Evolutionary conservation across 2,888 invertebrate species (phyloP).

Genomic region (Callyntrura sp.): DNA sequence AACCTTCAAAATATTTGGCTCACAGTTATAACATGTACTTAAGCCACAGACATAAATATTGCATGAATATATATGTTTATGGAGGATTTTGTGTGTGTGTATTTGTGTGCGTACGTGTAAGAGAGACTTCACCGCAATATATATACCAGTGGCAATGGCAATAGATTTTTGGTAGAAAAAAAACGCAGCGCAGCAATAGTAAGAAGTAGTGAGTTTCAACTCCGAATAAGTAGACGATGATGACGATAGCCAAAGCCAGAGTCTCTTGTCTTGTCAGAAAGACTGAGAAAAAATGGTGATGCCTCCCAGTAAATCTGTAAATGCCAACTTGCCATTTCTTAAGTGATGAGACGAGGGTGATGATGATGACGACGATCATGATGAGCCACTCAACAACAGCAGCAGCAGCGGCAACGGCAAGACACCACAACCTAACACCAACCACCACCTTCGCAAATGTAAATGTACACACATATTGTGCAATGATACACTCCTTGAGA

Average conservation of each 20-base stretch:
- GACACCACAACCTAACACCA: conserved; percentile 47
- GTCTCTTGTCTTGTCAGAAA: conserved; percentile 47
- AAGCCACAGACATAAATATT: conserved; percentile 52
- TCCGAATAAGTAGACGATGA: conserved; percentile 32
- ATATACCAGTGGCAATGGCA: conserved; percentile 8
- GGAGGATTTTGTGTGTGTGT: background rate
- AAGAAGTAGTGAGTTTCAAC: background rate
- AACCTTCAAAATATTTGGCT: conserved; percentile 80
- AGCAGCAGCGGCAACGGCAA: background rate
- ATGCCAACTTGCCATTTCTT: conserved; percentile 72
- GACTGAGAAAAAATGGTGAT: conserved; percentile 26
- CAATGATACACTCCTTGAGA: conserved; percentile 56
- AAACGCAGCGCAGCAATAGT: conserved; percentile 3
- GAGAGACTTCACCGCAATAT: background rate
- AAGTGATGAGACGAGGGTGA: conserved; percentile 51
- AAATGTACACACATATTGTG: conserved; percentile 40
- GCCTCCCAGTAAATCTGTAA: conserved; percentile 67
- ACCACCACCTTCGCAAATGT: conserved; percentile 69
- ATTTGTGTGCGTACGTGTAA: background rate
- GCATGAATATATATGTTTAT: conserved; percentile 4
- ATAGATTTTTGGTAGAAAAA: conserved; percentile 2
- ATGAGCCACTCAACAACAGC: conserved; percentile 69
- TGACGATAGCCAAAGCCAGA: conserved; percentile 35
- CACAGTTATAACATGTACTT: conserved; percentile 59
- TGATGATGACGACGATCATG: conserved; percentile 58